Conservation (phyloP, 37 sponge, comb jelly and placozoan species). For the Halisarca cf. caerulea region DNA sequence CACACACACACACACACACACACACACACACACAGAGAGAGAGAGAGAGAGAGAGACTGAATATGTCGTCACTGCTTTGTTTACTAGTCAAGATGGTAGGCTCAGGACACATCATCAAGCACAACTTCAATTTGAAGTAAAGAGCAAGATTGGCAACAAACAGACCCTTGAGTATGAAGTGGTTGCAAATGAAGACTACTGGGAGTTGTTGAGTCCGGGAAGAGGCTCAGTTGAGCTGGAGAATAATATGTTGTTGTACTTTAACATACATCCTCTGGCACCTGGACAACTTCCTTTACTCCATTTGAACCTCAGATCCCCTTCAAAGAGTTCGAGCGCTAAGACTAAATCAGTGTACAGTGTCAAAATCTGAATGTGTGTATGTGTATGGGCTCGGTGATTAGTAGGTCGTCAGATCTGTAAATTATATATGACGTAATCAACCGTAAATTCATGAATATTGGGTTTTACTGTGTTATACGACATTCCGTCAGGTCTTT, state of each 20-base stretch:
- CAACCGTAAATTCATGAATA: no score
- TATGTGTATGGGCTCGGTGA: neutral
- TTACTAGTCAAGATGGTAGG: neutral
- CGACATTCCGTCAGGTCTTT: no score
- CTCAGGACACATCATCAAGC: neutral
- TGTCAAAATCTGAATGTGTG: constrained; percentile 15
- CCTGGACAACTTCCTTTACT: constrained; percentile 1
- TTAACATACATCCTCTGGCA: neutral
- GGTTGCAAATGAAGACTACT: neutral
- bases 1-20: no score
- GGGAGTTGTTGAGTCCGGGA: neutral
- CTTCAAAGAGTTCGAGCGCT: neutral
- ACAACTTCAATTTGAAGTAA: neutral
- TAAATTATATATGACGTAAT: no score
- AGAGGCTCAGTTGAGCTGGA: neutral
- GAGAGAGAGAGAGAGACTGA: no score
- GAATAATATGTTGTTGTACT: neutral
- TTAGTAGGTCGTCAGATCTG: neutral
- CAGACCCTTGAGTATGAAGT: constrained; percentile 3
- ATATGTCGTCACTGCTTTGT: no score
- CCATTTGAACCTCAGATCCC: neutral
- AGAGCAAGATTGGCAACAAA: neutral
- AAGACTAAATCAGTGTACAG: neutral
- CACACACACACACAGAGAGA: no score
- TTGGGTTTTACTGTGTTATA: no score